phyloP scores from a whole-genome alignment of 2,113 vertebrate species.

The Thermophis baileyi region DNA sequence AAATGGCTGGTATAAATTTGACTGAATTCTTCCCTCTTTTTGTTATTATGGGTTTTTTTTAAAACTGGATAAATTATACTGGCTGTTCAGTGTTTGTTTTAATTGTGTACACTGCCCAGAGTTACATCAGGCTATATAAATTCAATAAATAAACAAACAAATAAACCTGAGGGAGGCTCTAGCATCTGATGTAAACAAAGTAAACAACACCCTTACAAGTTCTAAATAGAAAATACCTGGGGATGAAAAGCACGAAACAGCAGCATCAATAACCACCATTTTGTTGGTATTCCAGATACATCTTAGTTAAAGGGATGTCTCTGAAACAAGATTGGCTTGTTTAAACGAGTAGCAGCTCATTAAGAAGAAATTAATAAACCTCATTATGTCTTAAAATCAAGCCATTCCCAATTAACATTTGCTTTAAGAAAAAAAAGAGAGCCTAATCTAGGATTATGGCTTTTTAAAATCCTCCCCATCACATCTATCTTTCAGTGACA shows the following conservation, averaged over 20 bases:
- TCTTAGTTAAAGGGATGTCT: background rate
- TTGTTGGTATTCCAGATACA: background rate
- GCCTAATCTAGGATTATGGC: background rate
- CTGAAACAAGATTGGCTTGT: background rate
- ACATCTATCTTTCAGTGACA: background rate
- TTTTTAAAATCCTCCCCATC: background rate
- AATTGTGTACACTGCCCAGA: background rate
- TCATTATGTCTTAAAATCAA: background rate
- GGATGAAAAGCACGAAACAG: background rate
- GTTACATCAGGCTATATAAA: background rate
- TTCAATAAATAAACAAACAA: background rate
- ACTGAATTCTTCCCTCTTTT: background rate
- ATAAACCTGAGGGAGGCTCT: background rate
- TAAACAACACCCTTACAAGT: background rate
- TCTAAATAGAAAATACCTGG: background rate
- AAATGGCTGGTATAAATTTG: background rate
- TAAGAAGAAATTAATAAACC: background rate
- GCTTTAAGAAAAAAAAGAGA: background rate
- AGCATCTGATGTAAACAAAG: background rate
- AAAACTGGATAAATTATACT: background rate
- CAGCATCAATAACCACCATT: background rate
- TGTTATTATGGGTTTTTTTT: background rate
- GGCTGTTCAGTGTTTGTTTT: background rate
- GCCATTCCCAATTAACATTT: background rate
- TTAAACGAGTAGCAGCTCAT: background rate